Evolutionary conservation across 2,797 vertebrate species (phyloP).

Genomic region (Enoplosus armatus): DNA sequence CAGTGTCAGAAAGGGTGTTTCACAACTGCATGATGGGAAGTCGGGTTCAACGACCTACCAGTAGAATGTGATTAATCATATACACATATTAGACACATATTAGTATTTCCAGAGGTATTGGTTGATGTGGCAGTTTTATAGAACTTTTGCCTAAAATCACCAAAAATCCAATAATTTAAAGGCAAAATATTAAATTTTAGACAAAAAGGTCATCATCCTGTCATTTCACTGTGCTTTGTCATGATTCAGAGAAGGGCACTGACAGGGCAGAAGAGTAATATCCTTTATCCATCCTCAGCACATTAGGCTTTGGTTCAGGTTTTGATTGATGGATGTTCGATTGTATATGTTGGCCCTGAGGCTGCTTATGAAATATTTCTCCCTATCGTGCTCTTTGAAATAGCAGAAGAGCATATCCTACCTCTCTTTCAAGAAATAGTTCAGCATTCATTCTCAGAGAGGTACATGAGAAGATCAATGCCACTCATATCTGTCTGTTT

Average conservation of each 20-base stretch:
- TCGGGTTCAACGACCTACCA: conserved; percentile 8
- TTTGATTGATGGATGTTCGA: conserved; percentile 34
- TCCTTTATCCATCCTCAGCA: conserved; percentile 28
- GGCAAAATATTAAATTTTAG: not conserved
- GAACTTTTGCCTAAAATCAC: not conserved
- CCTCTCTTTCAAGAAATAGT: not conserved
- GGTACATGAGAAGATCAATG: not conserved
- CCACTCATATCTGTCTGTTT: not conserved
- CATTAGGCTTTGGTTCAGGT: conserved; percentile 19
- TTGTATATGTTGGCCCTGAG: conserved; percentile 20
- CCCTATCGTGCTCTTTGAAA: conserved; percentile 17
- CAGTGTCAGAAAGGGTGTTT: conserved; percentile 28
- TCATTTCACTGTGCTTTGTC: conserved; percentile 11
- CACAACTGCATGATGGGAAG: conserved; percentile 30
- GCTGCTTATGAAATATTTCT: conserved; percentile 21
- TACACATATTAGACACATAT: not conserved
- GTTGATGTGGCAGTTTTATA: conserved; percentile 6
- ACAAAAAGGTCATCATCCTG: conserved; percentile 5
- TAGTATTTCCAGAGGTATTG: conserved; percentile 5
- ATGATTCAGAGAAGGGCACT: not conserved
- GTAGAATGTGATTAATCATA: conserved; percentile 27
- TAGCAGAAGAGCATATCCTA: not conserved
- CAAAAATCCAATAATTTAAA: not conserved
- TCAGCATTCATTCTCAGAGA: not conserved
- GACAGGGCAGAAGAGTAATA: conserved; percentile 27